These are phyloP conservation scores for Drosophila conformis DNA, from an alignment of 2,888 invertebrate genomes.

Conservation along the genomic window DNA sequence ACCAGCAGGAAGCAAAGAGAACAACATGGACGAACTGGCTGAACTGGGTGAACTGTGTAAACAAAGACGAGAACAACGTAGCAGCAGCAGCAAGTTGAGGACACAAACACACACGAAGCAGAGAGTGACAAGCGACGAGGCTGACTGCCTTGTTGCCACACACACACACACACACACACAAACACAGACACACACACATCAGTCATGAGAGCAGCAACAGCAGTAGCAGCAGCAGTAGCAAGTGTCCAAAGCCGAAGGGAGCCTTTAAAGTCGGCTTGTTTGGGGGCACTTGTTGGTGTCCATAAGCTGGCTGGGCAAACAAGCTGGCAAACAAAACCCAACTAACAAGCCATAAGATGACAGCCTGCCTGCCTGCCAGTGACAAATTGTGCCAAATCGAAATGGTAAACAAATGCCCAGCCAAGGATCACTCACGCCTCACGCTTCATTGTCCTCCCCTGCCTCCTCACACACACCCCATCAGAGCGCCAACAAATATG, in stretches of 20 bases:
- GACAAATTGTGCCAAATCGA: conserved; percentile 81
- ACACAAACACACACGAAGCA: conserved; percentile 3
- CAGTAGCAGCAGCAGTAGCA: not conserved
- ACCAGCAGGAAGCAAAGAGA: conserved; percentile 38
- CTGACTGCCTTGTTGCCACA: conserved; percentile 26
- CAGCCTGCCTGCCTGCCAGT: conserved; percentile 67
- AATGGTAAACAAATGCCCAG: conserved; percentile 77
- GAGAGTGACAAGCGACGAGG: conserved; percentile 39
- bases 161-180: not conserved
- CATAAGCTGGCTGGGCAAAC: conserved; percentile 79
- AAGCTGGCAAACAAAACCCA: conserved; percentile 74
- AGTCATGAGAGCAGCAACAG: conserved; percentile 46
- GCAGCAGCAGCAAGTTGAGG: conserved; percentile 7
- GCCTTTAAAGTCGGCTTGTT: conserved; percentile 63
- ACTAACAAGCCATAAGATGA: conserved; percentile 81
- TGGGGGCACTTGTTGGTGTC: conserved; percentile 75
- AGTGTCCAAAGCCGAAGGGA: conserved; percentile 25
- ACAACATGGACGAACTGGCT: conserved; percentile 32
- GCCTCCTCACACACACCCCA: conserved; percentile 1
- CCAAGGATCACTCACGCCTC: conserved; percentile 12
- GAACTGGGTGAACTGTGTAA: conserved; percentile 65
- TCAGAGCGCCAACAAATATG: conserved; percentile 55
- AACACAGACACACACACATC: conserved; percentile 52
- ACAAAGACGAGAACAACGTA: conserved; percentile 65
- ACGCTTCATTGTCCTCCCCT: not conserved